Conservation (phyloP, 2,888 invertebrate species). For the Stenotaenia linearis region DNA sequence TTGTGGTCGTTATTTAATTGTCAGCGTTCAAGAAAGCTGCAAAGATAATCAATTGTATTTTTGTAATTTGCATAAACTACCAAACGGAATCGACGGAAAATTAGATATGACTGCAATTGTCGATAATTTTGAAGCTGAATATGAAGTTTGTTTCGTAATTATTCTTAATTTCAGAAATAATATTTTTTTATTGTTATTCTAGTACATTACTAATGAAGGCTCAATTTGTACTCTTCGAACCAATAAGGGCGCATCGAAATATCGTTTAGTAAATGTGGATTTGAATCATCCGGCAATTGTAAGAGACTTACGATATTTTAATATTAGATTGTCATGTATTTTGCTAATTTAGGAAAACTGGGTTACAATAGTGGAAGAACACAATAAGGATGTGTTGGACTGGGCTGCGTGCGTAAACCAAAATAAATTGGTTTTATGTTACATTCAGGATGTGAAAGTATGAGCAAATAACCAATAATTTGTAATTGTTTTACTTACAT, state of each 20-base stretch:
- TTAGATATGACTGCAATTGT: conserved; percentile 74
- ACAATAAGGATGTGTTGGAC: conserved; percentile 79
- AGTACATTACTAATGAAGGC: conserved; percentile 87
- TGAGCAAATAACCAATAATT: conserved; percentile 36
- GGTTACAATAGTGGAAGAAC: conserved; percentile 75
- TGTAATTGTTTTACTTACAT: neutral
- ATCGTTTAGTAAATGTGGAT: conserved; percentile 72
- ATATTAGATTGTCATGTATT: neutral
- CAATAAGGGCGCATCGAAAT: conserved; percentile 89
- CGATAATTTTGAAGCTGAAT: conserved; percentile 85
- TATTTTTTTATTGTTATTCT: conserved; percentile 42
- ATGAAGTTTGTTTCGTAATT: conserved; percentile 61
- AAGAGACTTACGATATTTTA: conserved; percentile 48
- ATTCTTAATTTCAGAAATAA: neutral
- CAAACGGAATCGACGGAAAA: conserved; percentile 52
- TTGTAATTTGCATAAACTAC: conserved; percentile 59
- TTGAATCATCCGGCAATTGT: conserved; percentile 46
- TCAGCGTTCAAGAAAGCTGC: conserved; percentile 78
- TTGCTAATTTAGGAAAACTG: conserved; percentile 66
- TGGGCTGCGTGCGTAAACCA: conserved; percentile 78
- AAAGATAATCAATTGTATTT: conserved; percentile 85
- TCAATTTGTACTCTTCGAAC: conserved; percentile 78
- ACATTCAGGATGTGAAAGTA: conserved; percentile 92
- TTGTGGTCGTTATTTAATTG: conserved; percentile 81
- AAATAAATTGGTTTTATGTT: conserved; percentile 80